phyloP scores from a whole-genome alignment of 2,797 vertebrate genomes.

The Brachymystax lenok region DNA sequence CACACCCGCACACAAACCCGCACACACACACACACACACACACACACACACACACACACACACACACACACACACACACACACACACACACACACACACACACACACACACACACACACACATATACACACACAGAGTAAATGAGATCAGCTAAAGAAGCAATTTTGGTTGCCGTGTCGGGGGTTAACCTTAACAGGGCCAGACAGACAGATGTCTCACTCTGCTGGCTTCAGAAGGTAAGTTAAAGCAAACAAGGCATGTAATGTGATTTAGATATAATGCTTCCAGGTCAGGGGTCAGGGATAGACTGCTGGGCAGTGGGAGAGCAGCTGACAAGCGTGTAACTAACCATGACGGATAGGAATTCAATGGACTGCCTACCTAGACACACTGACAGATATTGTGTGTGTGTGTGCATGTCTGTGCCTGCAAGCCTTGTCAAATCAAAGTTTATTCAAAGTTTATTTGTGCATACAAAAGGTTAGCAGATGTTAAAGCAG shows the following conservation, averaged over 20 bases:
- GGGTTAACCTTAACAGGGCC: constrained; percentile 72
- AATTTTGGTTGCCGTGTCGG: constrained; percentile 62
- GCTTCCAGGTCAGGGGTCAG: constrained; percentile 79
- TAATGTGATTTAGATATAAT: constrained; percentile 84
- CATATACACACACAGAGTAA: constrained; percentile 14
- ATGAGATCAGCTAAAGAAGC: not conserved
- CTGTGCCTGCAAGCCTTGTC: too few species aligned
- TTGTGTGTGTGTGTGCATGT: too few species aligned
- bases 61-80: constrained; percentile 32
- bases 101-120: constrained; percentile 35
- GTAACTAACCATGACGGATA: constrained; percentile 84
- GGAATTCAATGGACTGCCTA: constrained; percentile 77
- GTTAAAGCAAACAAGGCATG: constrained; percentile 72
- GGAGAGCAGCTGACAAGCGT: constrained; percentile 79
- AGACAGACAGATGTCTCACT: constrained; percentile 77
- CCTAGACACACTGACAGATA: constrained; percentile 26
- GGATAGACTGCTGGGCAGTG: constrained; percentile 71
- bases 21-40: not conserved
- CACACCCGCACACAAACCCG: not conserved
- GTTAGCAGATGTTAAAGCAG: too few species aligned
- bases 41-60: constrained; percentile 38
- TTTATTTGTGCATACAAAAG: too few species aligned
- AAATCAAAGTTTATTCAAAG: too few species aligned
- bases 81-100: constrained; percentile 27
- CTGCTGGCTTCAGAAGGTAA: constrained; percentile 71